Percentiles rank a stretch among this genome's conserved stretches.
Conservation (phyloP, 1,140 invertebrate species). For the Arion vulgaris region DNA sequence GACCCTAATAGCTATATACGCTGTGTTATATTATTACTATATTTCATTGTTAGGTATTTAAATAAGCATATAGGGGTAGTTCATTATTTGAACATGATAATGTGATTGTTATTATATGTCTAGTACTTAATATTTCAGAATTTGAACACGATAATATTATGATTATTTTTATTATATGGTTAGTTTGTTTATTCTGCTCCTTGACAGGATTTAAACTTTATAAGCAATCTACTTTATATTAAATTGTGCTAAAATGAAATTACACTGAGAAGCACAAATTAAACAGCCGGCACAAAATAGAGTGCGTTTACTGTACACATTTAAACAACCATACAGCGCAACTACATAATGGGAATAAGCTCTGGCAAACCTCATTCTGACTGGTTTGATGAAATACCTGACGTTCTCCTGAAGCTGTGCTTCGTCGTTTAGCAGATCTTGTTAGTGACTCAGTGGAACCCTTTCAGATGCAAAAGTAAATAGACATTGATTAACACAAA, state of each 20-base stretch:
- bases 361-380: slow-evolving; percentile 11
- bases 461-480: neutral
- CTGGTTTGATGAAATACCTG: slow-evolving; percentile 14
- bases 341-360: slow-evolving; percentile 1
- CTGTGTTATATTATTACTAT: no score
- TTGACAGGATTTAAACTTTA: neutral
- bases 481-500: no score
- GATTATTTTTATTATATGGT: no score
- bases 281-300: neutral
- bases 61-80: no score
- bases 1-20: no score
- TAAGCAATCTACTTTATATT: neutral
- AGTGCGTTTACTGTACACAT: neutral
- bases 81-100: no score
- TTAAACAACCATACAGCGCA: neutral
- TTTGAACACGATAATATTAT: no score
- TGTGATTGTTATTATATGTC: no score
- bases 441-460: neutral
- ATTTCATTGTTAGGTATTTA: no score
- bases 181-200: neutral
- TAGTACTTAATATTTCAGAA: no score
- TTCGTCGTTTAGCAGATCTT: neutral
- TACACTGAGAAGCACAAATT: neutral
- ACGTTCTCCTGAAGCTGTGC: neutral
- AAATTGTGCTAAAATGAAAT: neutral